A percentile compares a stretch with the other conserved stretches of the same genome.
Evolutionary conservation across 1,140 invertebrate species (phyloP).

Genomic region (Calosoma granatense): DNA sequence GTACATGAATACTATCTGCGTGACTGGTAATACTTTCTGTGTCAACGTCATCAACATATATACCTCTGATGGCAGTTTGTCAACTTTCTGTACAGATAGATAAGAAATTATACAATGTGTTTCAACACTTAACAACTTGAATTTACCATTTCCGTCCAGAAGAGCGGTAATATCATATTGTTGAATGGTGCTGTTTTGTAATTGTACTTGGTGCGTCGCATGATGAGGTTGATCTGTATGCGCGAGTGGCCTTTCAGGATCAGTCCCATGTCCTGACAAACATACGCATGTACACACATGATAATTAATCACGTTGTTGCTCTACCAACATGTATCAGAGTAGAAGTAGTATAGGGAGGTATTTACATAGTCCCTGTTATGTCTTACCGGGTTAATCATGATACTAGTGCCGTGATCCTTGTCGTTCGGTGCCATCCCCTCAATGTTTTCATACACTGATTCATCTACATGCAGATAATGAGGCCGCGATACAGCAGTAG

Average conservation of each 20-base stretch:
- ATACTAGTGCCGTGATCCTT: slow-evolving; percentile 42
- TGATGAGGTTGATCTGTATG: slow-evolving; percentile 57
- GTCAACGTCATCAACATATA: slow-evolving; percentile 27
- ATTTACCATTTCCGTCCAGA: slow-evolving; percentile 55
- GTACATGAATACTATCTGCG: slow-evolving; percentile 30
- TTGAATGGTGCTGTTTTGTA: slow-evolving; percentile 43
- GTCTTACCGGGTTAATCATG: slow-evolving; percentile 28
- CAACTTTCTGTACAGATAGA: slow-evolving; percentile 22
- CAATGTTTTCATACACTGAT: slow-evolving; percentile 47
- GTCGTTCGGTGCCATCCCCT: slow-evolving; percentile 50
- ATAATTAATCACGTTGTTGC: background rate
- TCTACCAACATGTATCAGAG: slow-evolving; percentile 11
- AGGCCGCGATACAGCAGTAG: slow-evolving; percentile 60
- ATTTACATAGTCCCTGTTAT: too few species aligned
- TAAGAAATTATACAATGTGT: too few species aligned
- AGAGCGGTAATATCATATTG: slow-evolving; percentile 48
- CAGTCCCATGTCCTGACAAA: slow-evolving; percentile 43
- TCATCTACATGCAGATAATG: slow-evolving; percentile 67
- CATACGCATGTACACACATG: background rate
- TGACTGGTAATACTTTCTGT: slow-evolving; percentile 29
- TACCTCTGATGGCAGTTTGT: slow-evolving; percentile 26
- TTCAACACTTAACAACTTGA: too few species aligned
- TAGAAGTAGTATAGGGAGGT: too few species aligned
- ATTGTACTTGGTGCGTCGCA: slow-evolving; percentile 45
- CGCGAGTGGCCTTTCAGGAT: slow-evolving; percentile 45